These are phyloP conservation scores for Rallus limicola DNA, from an alignment of 2,113 vertebrate species.

Conservation along the genomic window DNA sequence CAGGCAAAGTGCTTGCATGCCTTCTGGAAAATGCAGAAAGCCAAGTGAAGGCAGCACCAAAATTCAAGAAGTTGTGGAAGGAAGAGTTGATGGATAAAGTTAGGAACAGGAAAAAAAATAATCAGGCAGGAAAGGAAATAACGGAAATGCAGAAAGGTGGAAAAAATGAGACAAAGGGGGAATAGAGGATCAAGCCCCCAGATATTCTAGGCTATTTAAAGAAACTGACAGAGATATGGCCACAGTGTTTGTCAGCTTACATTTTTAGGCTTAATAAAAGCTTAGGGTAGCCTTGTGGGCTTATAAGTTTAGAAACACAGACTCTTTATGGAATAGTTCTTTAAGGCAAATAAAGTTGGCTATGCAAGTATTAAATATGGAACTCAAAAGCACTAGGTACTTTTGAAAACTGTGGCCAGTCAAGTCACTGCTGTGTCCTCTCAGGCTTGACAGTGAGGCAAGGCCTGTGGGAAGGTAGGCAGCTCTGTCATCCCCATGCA, in stretches of 20 bases:
- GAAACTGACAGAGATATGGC: neutral
- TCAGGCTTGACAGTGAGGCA: neutral
- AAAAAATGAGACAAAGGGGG: neutral
- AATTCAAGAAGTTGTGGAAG: rapidly evolving
- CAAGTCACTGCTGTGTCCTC: neutral
- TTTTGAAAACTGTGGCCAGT: neutral
- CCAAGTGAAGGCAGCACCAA: neutral
- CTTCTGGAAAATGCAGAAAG: neutral
- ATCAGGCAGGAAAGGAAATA: neutral
- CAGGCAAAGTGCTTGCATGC: neutral
- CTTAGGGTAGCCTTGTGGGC: neutral
- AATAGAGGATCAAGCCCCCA: neutral
- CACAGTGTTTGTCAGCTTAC: neutral
- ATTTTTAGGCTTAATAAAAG: neutral
- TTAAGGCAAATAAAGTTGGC: neutral
- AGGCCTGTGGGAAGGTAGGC: neutral
- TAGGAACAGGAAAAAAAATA: neutral
- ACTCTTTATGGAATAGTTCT: neutral
- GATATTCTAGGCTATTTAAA: neutral
- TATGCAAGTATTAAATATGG: neutral
- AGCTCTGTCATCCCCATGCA: neutral
- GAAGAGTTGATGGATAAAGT: neutral
- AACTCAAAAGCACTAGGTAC: neutral
- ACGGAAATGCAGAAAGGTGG: neutral
- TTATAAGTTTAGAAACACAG: neutral